Percentiles rank a stretch among this genome's conserved stretches.
phyloP scores from a whole-genome alignment of 2,888 invertebrate genomes.

The Cheilosia pagana region DNA sequence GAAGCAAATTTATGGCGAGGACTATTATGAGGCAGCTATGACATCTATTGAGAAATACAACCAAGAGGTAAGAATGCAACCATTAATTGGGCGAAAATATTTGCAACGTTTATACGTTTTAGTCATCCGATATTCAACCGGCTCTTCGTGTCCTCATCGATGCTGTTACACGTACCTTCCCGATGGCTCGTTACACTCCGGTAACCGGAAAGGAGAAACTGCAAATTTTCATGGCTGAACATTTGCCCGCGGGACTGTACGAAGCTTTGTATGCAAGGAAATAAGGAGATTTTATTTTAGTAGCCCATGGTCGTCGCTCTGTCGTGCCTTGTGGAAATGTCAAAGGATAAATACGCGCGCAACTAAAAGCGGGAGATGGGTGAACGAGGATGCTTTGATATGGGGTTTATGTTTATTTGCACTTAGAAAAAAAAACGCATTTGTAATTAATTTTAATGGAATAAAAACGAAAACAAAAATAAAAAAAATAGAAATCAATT shows the following conservation, averaged over 20 bases:
- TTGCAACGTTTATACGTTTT: slow-evolving; percentile 75
- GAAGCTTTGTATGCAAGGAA: slow-evolving; percentile 88
- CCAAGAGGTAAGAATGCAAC: slow-evolving; percentile 84
- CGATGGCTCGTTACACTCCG: slow-evolving; percentile 92
- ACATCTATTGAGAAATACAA: slow-evolving; percentile 91
- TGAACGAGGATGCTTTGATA: slow-evolving; percentile 27
- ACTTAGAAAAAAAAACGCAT: slow-evolving; percentile 66
- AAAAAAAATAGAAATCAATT: slow-evolving; percentile 9
- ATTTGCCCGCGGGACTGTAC: slow-evolving; percentile 91
- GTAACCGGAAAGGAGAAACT: slow-evolving; percentile 91
- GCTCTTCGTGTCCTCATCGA: slow-evolving; percentile 91
- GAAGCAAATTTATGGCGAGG: slow-evolving; percentile 91
- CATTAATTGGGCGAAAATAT: not conserved
- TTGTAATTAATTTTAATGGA: slow-evolving; percentile 64
- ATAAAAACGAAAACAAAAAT: slow-evolving; percentile 5
- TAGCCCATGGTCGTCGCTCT: not conserved
- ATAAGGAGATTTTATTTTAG: slow-evolving; percentile 43
- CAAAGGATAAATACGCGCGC: slow-evolving; percentile 5
- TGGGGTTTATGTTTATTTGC: slow-evolving; percentile 51
- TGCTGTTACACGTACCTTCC: slow-evolving; percentile 91
- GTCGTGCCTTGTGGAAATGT: not conserved
- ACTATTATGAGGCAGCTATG: slow-evolving; percentile 92
- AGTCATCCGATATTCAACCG: slow-evolving; percentile 91
- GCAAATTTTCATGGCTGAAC: slow-evolving; percentile 91
- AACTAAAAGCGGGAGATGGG: not conserved